A percentile compares a stretch with the other conserved stretches of the same genome.
phyloP scores from a whole-genome alignment of 2,888 invertebrate species.

The Drosophila rellima region DNA sequence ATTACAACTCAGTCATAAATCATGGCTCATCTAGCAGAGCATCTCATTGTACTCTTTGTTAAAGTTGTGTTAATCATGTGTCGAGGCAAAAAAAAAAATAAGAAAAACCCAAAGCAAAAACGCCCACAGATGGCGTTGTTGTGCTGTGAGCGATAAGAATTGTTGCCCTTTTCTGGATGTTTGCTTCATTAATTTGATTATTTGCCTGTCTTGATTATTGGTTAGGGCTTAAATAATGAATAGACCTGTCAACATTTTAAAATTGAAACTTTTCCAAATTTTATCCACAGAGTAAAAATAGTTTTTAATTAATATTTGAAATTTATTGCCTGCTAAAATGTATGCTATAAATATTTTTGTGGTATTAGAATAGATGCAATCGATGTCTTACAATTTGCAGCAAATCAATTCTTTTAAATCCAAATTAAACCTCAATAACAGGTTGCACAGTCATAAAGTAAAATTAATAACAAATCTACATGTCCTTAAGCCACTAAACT shows the following conservation, averaged over 20 bases:
- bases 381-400: not conserved
- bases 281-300: not conserved
- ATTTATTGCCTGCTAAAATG: not conserved
- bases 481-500: conserved; percentile 4
- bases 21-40: conserved; percentile 22
- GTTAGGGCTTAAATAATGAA: not conserved
- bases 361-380: not conserved
- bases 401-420: not conserved
- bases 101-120: not conserved
- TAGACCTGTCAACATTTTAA: not conserved
- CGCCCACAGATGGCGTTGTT: conserved; percentile 28
- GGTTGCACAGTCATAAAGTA: not conserved
- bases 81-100: not conserved
- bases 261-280: not conserved
- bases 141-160: conserved; percentile 9
- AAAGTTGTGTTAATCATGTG: conserved; percentile 35
- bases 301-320: not conserved
- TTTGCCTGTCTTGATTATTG: not conserved
- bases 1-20: conserved; percentile 39
- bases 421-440: conserved; percentile 1
- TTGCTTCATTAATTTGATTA: conserved; percentile 11
- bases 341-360: not conserved
- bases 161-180: not conserved
- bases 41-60: conserved; percentile 26
- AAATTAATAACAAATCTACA: conserved; percentile 10